phyloP scores from a whole-genome alignment of 2,797 vertebrate genomes.

The Hippocampus kuda region DNA sequence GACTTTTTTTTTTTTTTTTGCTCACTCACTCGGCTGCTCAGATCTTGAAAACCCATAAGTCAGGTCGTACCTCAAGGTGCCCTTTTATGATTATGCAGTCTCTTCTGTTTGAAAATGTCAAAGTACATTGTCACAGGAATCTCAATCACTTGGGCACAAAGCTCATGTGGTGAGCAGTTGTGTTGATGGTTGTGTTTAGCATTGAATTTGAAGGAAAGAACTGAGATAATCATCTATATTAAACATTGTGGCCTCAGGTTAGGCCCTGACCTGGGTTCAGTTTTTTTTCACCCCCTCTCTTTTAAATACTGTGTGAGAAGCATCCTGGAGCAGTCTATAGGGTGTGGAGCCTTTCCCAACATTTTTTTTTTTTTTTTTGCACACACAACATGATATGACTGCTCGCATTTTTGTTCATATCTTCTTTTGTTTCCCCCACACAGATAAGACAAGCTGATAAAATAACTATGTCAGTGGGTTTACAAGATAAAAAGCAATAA shows the following conservation, averaged over 20 bases:
- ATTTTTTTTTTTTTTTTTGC: constrained; percentile 20
- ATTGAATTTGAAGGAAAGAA: constrained; percentile 34
- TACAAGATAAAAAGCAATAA: constrained; percentile 24
- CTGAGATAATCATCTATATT: constrained; percentile 56
- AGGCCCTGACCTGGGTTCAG: constrained; percentile 55
- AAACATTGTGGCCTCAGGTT: constrained; percentile 56
- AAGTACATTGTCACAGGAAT: constrained; percentile 27
- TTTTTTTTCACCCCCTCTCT: constrained; percentile 29
- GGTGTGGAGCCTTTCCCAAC: constrained; percentile 47
- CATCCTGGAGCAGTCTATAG: constrained; percentile 48
- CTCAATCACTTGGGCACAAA: constrained; percentile 35
- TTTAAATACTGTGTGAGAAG: constrained; percentile 51
- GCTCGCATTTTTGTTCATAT: constrained; percentile 6
- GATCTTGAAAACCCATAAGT: no score
- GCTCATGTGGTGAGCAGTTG: constrained; percentile 10
- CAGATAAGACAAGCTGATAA: constrained; percentile 6
- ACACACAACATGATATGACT: constrained; percentile 4
- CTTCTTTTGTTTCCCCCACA: constrained; percentile 17
- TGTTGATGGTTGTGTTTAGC: constrained; percentile 27
- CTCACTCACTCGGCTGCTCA: no score
- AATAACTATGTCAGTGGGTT: constrained; percentile 9
- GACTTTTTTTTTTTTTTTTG: no score
- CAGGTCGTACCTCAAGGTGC: neutral
- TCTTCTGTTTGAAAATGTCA: constrained; percentile 23
- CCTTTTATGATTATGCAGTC: neutral